A percentile compares a stretch with the other conserved stretches of the same genome.
These are phyloP conservation scores for Ormyrus pomaceus DNA, from an alignment of 2,888 invertebrate species.

Conservation along the genomic window DNA sequence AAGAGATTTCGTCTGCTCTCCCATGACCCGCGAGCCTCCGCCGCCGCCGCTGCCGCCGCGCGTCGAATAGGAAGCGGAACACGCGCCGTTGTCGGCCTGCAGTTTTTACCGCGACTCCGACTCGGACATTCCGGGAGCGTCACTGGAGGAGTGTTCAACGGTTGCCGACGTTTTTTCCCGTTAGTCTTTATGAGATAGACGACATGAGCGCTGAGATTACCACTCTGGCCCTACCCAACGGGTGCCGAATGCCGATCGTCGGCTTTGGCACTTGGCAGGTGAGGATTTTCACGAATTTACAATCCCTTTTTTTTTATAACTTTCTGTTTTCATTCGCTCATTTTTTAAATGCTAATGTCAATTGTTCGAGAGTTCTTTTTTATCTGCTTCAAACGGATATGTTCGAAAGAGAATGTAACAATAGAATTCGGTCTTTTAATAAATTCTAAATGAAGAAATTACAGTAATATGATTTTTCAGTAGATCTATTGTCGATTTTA, in stretches of 20 bases:
- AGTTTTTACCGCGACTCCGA: neutral
- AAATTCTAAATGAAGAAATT: no score
- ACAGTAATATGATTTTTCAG: no score
- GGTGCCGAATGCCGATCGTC: slow-evolving; percentile 82
- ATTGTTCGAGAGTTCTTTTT: no score
- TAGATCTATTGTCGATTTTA: no score
- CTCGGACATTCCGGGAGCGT: slow-evolving; percentile 20
- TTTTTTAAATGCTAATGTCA: no score
- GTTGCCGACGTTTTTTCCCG: neutral
- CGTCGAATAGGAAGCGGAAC: no score
- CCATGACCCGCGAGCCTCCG: no score
- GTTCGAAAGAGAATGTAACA: no score
- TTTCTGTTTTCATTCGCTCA: neutral
- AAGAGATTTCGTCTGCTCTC: no score
- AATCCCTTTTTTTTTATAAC: neutral
- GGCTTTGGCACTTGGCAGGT: slow-evolving; percentile 91
- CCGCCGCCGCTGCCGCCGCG: no score
- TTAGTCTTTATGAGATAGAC: neutral
- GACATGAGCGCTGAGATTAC: slow-evolving; percentile 22
- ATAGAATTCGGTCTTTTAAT: no score
- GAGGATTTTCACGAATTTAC: slow-evolving; percentile 63
- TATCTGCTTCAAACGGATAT: no score
- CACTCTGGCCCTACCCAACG: slow-evolving; percentile 74
- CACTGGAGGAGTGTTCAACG: neutral
- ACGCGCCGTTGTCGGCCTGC: neutral